phyloP scores from a whole-genome alignment of 2,113 vertebrate genomes.

The Microtus pennsylvanicus region DNA sequence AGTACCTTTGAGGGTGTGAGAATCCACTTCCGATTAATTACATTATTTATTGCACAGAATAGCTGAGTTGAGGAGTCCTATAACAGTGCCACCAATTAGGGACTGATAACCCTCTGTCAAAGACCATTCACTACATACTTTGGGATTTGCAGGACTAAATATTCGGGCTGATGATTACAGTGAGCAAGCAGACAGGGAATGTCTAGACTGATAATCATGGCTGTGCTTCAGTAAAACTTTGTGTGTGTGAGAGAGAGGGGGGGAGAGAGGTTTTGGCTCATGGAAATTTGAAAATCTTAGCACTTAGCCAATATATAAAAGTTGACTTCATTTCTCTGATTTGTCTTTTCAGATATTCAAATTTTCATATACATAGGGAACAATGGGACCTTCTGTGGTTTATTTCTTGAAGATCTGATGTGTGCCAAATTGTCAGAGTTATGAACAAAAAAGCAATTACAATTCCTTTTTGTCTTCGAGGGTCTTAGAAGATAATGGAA shows the following conservation, averaged over 20 bases:
- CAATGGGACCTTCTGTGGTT: neutral
- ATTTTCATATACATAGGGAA: neutral
- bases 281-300: neutral
- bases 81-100: neutral
- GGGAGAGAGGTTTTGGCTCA: neutral
- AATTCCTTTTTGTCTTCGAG: neutral
- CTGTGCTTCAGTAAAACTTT: conserved; percentile 21
- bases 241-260: neutral
- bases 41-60: neutral
- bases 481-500: neutral
- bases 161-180: neutral
- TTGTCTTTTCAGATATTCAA: neutral
- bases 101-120: neutral
- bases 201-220: neutral
- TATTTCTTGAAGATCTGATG: conserved; percentile 12
- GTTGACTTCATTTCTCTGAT: neutral
- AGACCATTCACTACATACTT: conserved; percentile 12
- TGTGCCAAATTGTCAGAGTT: neutral
- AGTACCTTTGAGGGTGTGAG: neutral
- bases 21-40: neutral
- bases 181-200: neutral
- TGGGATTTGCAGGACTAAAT: neutral
- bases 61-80: conserved; percentile 11
- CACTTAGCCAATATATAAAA: neutral
- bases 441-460: neutral